phyloP scores from a whole-genome alignment of 2,113 vertebrate species.

The Lophius piscatorius region DNA sequence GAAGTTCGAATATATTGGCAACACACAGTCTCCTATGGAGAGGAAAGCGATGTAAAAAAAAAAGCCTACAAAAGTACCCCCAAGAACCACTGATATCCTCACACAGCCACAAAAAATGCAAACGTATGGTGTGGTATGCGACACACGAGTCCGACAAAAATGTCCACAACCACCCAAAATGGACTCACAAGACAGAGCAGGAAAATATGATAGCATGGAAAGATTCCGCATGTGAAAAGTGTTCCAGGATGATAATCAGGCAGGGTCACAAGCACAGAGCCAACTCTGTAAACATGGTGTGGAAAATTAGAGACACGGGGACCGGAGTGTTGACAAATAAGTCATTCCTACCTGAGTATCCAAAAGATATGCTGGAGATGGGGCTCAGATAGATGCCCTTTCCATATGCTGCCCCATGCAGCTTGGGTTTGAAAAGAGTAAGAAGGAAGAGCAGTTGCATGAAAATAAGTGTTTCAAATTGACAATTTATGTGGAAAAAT shows the following conservation, averaged over 20 bases:
- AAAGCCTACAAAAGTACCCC: conserved; percentile 16
- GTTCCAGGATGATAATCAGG: conserved; percentile 42
- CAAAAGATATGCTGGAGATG: conserved; percentile 99
- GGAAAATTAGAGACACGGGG: background rate
- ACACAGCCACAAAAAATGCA: conserved; percentile 35
- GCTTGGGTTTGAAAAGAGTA: conserved; percentile 91
- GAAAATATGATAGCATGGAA: conserved; percentile 30
- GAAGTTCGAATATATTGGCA: background rate
- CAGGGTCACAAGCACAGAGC: conserved; percentile 48
- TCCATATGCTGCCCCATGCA: conserved; percentile 99
- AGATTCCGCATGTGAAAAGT: conserved; percentile 38
- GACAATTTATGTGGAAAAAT: background rate
- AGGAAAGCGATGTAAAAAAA: conserved; percentile 11
- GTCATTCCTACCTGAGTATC: conserved; percentile 97
- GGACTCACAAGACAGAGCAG: conserved; percentile 32
- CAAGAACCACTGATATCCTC: conserved; percentile 17
- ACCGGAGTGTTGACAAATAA: conserved; percentile 25
- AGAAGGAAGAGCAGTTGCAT: conserved; percentile 53
- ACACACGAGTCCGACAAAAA: conserved; percentile 24
- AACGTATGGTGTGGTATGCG: conserved; percentile 37
- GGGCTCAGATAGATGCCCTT: conserved; percentile 99
- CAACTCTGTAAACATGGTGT: conserved; percentile 40
- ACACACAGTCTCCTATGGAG: background rate
- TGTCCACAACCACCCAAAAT: conserved; percentile 29
- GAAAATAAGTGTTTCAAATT: conserved; percentile 14